Conservation (phyloP, 2,113 vertebrate species). For the Orientallactaga bullata region DNA sequence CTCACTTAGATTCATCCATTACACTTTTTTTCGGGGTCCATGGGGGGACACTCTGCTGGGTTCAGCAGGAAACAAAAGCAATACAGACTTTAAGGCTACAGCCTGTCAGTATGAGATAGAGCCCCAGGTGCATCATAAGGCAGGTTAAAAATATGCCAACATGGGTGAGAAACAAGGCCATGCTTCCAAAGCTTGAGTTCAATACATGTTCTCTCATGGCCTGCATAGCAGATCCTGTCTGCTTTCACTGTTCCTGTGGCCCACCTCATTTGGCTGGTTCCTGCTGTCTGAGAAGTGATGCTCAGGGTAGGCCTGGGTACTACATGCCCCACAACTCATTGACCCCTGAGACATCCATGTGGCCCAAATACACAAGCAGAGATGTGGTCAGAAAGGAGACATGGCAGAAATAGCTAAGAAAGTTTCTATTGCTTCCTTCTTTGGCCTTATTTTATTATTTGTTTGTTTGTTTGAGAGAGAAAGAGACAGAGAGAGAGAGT, state of each 20-base stretch:
- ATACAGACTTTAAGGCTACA: background rate
- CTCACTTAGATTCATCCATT: background rate
- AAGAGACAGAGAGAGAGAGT: no score
- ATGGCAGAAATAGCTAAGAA: background rate
- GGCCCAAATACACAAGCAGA: background rate
- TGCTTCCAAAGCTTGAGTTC: background rate
- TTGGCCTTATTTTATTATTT: no score
- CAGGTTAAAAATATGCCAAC: background rate
- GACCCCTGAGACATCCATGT: background rate
- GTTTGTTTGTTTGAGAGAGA: no score
- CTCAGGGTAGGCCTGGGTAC: background rate
- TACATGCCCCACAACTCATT: no score
- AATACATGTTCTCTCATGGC: background rate
- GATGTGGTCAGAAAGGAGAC: background rate
- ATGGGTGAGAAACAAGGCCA: background rate
- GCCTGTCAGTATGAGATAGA: background rate
- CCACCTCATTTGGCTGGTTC: background rate
- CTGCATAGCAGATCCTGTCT: background rate
- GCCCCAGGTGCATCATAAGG: background rate
- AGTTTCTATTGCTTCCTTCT: background rate
- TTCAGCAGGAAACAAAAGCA: background rate
- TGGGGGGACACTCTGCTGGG: background rate
- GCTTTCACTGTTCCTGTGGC: background rate
- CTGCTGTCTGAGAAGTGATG: background rate
- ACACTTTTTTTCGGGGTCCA: background rate